Conservation (phyloP, 1,140 invertebrate species). For the Lucilia cuprina region DNA sequence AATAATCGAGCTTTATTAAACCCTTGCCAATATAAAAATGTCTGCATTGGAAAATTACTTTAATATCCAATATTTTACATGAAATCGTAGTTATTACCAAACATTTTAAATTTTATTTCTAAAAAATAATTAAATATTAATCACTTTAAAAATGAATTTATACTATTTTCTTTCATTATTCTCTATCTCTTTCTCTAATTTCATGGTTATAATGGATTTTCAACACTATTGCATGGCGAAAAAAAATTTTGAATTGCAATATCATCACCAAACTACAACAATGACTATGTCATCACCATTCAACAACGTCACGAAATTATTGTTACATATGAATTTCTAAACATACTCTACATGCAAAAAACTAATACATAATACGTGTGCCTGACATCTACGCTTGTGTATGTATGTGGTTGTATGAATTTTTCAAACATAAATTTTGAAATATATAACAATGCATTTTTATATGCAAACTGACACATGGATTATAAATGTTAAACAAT, state of each 20-base stretch:
- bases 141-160: not conserved
- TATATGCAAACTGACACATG: conserved; percentile 22
- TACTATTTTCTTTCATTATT: not conserved
- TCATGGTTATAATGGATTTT: not conserved
- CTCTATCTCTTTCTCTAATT: not conserved
- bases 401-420: not conserved
- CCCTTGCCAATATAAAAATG: too few relatives aligned
- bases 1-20: too few relatives aligned
- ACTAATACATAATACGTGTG: not conserved
- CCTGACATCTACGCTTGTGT: not conserved
- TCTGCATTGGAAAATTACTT: too few relatives aligned
- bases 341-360: not conserved
- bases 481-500: conserved; percentile 29
- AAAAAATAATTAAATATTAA: not conserved
- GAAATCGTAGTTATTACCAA: too few relatives aligned
- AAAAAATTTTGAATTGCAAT: not conserved
- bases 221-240: not conserved
- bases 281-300: conserved; percentile 2
- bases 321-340: not conserved
- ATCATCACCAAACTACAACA: not conserved
- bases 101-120: too few relatives aligned
- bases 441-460: not conserved
- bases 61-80: too few relatives aligned
- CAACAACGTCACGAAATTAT: not conserved
- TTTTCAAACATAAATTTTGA: not conserved